These are phyloP conservation scores for Podargus strigoides DNA, from an alignment of 2,797 vertebrate genomes.

Conservation along the genomic window DNA sequence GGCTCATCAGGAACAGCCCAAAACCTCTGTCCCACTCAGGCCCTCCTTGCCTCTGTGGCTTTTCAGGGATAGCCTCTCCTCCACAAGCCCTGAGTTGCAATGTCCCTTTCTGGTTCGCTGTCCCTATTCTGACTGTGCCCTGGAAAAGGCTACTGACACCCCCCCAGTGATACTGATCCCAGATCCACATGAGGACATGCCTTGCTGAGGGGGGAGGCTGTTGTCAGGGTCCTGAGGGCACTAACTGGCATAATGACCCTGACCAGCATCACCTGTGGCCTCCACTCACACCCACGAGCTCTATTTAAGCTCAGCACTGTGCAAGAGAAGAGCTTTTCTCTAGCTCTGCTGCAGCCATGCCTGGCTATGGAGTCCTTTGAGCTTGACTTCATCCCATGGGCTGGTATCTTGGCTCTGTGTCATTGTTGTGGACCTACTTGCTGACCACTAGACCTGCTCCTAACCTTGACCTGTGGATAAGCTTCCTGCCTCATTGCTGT, in stretches of 20 bases:
- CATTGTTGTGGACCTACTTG: fast-evolving
- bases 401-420: fast-evolving
- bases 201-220: background rate
- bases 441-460: background rate
- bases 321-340: fast-evolving
- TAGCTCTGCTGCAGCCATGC: fast-evolving
- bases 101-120: background rate
- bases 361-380: fast-evolving
- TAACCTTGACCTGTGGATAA: background rate
- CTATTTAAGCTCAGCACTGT: background rate
- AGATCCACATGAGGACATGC: background rate
- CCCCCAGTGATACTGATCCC: background rate
- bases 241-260: background rate
- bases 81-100: background rate
- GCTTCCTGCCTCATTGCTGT: fast-evolving
- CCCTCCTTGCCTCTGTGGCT: background rate
- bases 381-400: fast-evolving
- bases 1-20: background rate
- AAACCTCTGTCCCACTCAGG: background rate
- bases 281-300: fast-evolving
- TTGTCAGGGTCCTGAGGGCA: background rate
- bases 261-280: background rate
- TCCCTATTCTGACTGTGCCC: background rate
- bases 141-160: background rate
- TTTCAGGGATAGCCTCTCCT: background rate